Evolutionary conservation across 2,888 invertebrate genomes (phyloP), one percentile per base, ranked within the genome.

Genomic region (Glyphotaelius pellucidus): DNA sequence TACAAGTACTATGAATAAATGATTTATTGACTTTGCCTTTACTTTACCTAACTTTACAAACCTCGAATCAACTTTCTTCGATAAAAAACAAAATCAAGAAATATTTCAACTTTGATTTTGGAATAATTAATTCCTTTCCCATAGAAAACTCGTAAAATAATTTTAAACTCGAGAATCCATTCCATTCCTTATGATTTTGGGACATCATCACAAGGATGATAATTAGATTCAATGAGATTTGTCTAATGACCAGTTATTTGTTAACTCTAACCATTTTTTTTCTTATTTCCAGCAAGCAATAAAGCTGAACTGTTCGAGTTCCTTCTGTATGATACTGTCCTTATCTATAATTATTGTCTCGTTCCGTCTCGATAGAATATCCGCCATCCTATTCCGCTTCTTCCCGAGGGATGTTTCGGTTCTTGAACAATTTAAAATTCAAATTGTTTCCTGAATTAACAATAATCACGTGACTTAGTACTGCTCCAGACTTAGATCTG

Each of bases 381-480:
- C 25, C 67, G 67, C 67, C 67, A 67, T 67, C 67, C n/a, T 67
- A 67, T 67, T 67, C 14, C 47, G 42, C 35, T 9, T 47, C 86
- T 12, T 86, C 86, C 86, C 86, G 38, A 11, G 86, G 47, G 86
- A 83, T 15, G 86, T 42, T 25, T 86, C 38, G n/a, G 30, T 38
- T 42, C 38, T n/a, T 7, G 86, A 30, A 86, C 86, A 86, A 86
- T 86, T 86, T 86, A 86, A 86, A 86, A 30, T 86, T 86, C 42
- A 86, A 86, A 86, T 86, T 86, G 38, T 86, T 42, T 86, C 86
- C 86, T 86, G 86, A 86, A 86, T 86, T 86, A 42, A 86, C 42
- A 42, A 42, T 86, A 86, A 47, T 86, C 86, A 86, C 35, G 86
- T 86, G 47, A 86, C 42, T 42, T 86, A 67, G n/a, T 67, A n/a